These are phyloP conservation scores for Rhamnusium bicolor DNA, from an alignment of 2,888 invertebrate genomes.

Conservation along the genomic window DNA sequence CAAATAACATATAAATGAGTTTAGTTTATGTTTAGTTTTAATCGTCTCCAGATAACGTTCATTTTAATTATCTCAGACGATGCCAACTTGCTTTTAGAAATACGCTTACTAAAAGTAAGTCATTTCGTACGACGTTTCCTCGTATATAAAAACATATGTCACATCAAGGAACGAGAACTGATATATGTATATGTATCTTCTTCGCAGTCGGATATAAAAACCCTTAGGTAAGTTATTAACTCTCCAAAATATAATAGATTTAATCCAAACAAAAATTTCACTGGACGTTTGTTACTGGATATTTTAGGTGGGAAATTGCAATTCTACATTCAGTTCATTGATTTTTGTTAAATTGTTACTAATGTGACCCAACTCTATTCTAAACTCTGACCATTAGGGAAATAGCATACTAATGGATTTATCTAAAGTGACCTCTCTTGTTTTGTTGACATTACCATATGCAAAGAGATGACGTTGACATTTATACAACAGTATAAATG, in stretches of 20 bases:
- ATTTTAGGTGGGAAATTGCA: background rate
- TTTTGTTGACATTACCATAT: background rate
- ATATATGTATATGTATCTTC: too few species aligned
- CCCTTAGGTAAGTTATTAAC: too few species aligned
- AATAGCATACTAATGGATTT: background rate
- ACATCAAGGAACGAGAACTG: too few species aligned
- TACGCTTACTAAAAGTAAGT: too few species aligned
- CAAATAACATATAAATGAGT: too few species aligned
- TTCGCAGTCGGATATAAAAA: too few species aligned
- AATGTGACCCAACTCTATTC: constrained; percentile 4
- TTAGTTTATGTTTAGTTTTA: too few species aligned
- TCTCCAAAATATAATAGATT: background rate
- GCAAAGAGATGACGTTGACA: background rate
- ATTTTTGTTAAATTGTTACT: background rate
- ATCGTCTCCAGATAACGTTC: too few species aligned
- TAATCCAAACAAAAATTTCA: background rate
- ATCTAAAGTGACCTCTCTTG: background rate
- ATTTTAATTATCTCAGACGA: too few species aligned
- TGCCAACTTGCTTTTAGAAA: too few species aligned
- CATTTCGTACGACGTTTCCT: too few species aligned
- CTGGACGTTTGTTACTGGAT: background rate
- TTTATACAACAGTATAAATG: background rate
- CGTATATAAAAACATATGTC: too few species aligned
- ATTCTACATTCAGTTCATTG: background rate
- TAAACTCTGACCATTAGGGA: background rate